A percentile compares a stretch with the other conserved stretches of the same genome.
phyloP scores from a whole-genome alignment of 2,113 vertebrate species.

The Ifrita kowaldi region DNA sequence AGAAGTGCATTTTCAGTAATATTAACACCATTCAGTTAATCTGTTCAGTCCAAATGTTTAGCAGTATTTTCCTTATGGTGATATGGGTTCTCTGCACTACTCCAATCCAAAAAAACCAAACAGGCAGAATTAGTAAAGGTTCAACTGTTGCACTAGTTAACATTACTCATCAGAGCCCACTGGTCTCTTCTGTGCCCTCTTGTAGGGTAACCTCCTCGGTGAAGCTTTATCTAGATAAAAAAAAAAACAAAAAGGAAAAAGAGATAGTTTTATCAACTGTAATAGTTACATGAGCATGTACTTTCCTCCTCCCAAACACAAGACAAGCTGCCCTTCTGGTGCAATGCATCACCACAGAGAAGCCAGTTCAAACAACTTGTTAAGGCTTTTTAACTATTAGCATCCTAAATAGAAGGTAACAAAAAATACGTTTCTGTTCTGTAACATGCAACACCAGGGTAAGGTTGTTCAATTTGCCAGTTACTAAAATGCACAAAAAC shows the following conservation, averaged over 20 bases:
- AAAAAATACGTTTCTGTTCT: not conserved
- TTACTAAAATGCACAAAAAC: not conserved
- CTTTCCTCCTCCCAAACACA: not conserved
- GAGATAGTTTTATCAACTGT: not conserved
- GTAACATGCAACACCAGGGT: not conserved
- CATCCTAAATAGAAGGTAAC: not conserved
- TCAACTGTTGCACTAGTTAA: slow-evolving; percentile 63
- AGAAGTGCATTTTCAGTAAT: slow-evolving; percentile 72
- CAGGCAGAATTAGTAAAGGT: slow-evolving; percentile 72
- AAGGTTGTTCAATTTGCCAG: not conserved
- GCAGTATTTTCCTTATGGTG: slow-evolving; percentile 66
- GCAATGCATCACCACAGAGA: not conserved
- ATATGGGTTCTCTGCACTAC: slow-evolving; percentile 71
- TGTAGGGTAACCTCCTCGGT: slow-evolving; percentile 89
- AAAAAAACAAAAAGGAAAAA: not conserved
- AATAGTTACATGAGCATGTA: not conserved
- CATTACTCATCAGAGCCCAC: slow-evolving; percentile 95
- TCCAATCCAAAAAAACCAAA: slow-evolving; percentile 62
- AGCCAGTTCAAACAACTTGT: not conserved
- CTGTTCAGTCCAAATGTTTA: slow-evolving; percentile 70
- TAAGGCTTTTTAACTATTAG: not conserved
- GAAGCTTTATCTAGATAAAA: slow-evolving; percentile 89
- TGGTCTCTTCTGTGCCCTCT: slow-evolving; percentile 92
- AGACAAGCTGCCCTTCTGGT: not conserved
- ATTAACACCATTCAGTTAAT: slow-evolving; percentile 68